Evolutionary conservation across 2,113 vertebrate genomes (phyloP).

Genomic region (Microcebus tavaratra): DNA sequence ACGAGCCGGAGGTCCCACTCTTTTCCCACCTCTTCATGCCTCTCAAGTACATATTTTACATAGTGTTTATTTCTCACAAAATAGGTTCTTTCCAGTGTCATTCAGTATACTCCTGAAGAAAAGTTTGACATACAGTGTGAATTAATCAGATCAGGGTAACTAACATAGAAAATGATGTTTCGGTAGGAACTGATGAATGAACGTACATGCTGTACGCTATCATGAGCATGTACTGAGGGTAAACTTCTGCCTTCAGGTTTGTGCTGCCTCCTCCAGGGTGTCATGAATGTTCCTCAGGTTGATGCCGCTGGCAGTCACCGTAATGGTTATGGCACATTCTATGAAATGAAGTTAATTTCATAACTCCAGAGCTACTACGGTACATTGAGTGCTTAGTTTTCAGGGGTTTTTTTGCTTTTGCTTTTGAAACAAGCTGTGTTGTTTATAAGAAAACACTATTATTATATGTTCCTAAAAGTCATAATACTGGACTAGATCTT

Average conservation of each 20-base stretch:
- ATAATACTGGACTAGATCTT: neutral
- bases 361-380: neutral
- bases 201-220: neutral
- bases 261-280: no score
- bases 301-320: neutral
- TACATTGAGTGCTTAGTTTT: neutral
- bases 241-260: neutral
- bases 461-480: fast-evolving
- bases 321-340: no score
- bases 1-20: neutral
- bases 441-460: neutral
- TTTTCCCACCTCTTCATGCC: neutral
- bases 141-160: no score
- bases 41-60: neutral
- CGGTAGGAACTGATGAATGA: neutral
- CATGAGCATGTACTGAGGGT: neutral
- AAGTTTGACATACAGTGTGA: no score
- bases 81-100: neutral
- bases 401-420: neutral
- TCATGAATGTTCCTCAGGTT: neutral
- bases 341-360: neutral
- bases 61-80: neutral
- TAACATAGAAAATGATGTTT: neutral
- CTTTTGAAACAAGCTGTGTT: neutral
- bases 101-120: neutral